Percentiles rank a stretch among this genome's conserved stretches.
These are phyloP conservation scores for Ophion costatus DNA, from an alignment of 2,888 invertebrate species.

Conservation along the genomic window DNA sequence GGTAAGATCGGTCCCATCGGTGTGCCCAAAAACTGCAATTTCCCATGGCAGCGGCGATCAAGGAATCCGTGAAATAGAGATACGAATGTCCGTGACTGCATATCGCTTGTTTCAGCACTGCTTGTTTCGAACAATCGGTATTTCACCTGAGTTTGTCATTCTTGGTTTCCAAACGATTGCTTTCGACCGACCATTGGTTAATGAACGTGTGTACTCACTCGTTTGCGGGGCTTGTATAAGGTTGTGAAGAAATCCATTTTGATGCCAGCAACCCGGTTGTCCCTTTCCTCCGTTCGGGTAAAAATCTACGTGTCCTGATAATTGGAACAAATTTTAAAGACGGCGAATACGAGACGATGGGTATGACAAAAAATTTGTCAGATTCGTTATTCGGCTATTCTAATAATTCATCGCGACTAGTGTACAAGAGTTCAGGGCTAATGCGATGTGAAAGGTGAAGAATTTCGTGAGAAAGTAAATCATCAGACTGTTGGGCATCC, in stretches of 20 bases:
- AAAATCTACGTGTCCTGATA: conserved; percentile 87
- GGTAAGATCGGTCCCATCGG: conserved; percentile 85
- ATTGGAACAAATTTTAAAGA: conserved; percentile 5
- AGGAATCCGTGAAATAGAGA: conserved; percentile 86
- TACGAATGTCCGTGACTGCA: conserved; percentile 88
- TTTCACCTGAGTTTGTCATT: neutral
- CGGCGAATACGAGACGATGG: neutral
- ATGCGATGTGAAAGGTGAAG: too few species aligned
- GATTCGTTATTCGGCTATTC: neutral
- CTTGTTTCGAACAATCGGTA: neutral
- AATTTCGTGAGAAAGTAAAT: too few species aligned
- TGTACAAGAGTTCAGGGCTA: too few species aligned
- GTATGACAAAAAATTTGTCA: neutral
- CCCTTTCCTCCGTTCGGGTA: conserved; percentile 89
- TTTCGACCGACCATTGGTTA: neutral
- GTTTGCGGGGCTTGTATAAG: conserved; percentile 80
- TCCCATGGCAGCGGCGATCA: conserved; percentile 79
- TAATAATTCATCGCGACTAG: too few species aligned
- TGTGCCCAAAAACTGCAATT: conserved; percentile 86
- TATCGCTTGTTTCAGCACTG: conserved; percentile 85
- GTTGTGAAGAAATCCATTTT: conserved; percentile 77
- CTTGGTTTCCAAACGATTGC: neutral
- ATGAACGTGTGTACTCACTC: conserved; percentile 80
- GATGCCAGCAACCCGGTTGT: conserved; percentile 87
- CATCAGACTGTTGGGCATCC: too few species aligned